Conservation (phyloP, 2,888 invertebrate species). For the Endomychus coccineus region DNA sequence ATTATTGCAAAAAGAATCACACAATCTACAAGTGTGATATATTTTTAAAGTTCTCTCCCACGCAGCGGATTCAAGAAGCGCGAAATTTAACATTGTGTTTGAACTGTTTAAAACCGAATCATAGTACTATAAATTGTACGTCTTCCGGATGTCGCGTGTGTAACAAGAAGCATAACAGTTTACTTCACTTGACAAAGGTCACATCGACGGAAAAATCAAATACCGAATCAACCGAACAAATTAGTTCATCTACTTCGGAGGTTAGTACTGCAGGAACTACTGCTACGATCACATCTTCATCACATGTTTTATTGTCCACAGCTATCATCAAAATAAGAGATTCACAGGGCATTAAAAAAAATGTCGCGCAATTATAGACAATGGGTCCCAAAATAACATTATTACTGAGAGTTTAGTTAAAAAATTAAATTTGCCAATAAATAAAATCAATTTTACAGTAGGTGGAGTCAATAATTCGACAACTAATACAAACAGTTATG, state of each 20-base stretch:
- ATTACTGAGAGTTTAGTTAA: not conserved
- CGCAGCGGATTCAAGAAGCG: not conserved
- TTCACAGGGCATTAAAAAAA: not conserved
- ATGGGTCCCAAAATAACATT: conserved; percentile 1
- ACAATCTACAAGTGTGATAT: no score
- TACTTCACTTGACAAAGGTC: not conserved
- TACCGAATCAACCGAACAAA: not conserved
- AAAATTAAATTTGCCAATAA: not conserved
- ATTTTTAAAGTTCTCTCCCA: no score
- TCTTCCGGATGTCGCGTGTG: conserved; percentile 1
- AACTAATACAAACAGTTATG: not conserved
- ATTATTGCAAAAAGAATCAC: no score
- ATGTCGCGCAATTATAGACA: conserved; percentile 2
- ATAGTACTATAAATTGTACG: conserved; percentile 1
- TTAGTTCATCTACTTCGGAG: not conserved
- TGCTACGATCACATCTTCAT: not conserved
- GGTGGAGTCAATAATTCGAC: not conserved
- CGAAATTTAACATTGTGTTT: conserved; percentile 1
- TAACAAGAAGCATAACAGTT: conserved; percentile 1
- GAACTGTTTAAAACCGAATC: conserved; percentile 6
- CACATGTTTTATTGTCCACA: conserved; percentile 2
- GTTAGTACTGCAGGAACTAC: not conserved
- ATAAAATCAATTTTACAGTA: not conserved
- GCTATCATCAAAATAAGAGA: conserved; percentile 4
- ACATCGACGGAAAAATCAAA: not conserved